Evolutionary conservation across 2,888 invertebrate species (phyloP).

Genomic region (Sisyra terminalis): DNA sequence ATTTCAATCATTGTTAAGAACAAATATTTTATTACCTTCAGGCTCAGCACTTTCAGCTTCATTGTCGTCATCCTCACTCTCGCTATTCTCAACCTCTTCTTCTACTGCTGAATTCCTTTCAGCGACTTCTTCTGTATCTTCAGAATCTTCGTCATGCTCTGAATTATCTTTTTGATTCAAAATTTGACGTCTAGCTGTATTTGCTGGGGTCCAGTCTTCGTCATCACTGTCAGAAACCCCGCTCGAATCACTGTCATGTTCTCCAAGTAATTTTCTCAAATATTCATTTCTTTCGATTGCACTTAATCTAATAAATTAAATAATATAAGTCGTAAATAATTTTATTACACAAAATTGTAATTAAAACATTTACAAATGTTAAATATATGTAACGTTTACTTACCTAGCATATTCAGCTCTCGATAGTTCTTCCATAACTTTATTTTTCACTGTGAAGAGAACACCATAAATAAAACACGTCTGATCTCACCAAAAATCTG

Average conservation of each 20-base stretch:
- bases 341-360: background rate
- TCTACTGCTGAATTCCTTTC: background rate
- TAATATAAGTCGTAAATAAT: background rate
- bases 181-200: background rate
- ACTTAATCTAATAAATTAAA: background rate
- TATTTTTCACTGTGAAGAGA: no score
- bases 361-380: background rate
- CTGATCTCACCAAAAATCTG: no score
- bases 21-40: background rate
- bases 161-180: background rate
- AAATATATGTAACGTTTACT: no score
- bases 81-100: background rate
- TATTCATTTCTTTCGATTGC: background rate
- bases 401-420: no score
- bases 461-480: no score
- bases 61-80: background rate
- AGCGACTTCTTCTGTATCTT: background rate
- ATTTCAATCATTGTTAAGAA: no score
- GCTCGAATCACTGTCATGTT: background rate
- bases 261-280: background rate
- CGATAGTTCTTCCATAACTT: no score
- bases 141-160: slow-evolving; percentile 1
- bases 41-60: background rate
- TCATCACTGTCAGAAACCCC: background rate
- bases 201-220: background rate